Percentiles rank a stretch among this genome's conserved stretches.
phyloP scores from a whole-genome alignment of 2,113 vertebrate genomes.

The human (Homo sapiens) region GRCh38 chr5:31899501-31900000 shows the following conservation, averaged over 20 bases:
- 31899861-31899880: neutral
- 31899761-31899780: too few species aligned
- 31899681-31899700: neutral
- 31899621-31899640: neutral
- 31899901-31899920: neutral
- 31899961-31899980: neutral
- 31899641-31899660: neutral
- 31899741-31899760: too few species aligned
- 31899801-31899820: neutral
- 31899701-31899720: too few species aligned
- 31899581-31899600: rapidly evolving
- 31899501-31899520: neutral
- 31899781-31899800: neutral
- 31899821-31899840: neutral
- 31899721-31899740: too few species aligned
- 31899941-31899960: neutral
- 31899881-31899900: neutral
- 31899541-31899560: neutral
- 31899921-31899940: neutral
- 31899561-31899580: neutral
- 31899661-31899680: neutral
- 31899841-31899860: neutral
- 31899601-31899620: neutral
- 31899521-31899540: neutral
- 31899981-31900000: neutral